phyloP scores from a whole-genome alignment of 2,888 invertebrate species.

The Eupithecia exiguata region DNA sequence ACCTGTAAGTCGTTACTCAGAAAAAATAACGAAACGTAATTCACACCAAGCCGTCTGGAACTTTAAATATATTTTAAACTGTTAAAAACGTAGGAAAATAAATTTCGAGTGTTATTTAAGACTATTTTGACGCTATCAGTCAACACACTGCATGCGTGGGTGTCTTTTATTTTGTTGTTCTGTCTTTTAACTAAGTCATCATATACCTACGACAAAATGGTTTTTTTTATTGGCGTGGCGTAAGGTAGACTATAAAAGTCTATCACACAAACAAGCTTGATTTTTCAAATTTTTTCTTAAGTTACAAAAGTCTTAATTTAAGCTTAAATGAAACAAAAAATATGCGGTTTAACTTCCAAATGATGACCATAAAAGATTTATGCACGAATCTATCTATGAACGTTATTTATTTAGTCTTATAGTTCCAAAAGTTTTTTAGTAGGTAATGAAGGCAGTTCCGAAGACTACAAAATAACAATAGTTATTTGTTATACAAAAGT shows the following conservation, averaged over 20 bases:
- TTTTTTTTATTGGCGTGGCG: background rate
- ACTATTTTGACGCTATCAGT: slow-evolving; percentile 22
- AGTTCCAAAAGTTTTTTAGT: too few species aligned
- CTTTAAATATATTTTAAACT: background rate
- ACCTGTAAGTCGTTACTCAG: background rate
- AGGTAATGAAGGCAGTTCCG: too few species aligned
- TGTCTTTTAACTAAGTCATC: background rate
- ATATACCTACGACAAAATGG: background rate
- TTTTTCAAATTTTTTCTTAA: too few species aligned
- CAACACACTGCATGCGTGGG: slow-evolving; percentile 24
- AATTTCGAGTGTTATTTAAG: background rate
- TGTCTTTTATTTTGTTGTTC: background rate
- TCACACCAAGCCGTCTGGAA: slow-evolving; percentile 21
- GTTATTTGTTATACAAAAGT: too few species aligned
- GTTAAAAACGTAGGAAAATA: slow-evolving; percentile 14
- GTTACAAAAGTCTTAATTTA: too few species aligned
- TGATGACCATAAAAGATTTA: too few species aligned
- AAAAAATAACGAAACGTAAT: slow-evolving; percentile 11
- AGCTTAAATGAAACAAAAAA: too few species aligned
- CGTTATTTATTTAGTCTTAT: too few species aligned
- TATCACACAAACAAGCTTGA: too few species aligned
- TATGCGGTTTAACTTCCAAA: too few species aligned
- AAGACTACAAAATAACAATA: too few species aligned
- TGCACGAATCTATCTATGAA: too few species aligned
- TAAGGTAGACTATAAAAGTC: background rate